Percentiles rank a stretch among this genome's conserved stretches.
phyloP scores from a whole-genome alignment of 2,888 invertebrate genomes.

The Leuctra nigra region DNA sequence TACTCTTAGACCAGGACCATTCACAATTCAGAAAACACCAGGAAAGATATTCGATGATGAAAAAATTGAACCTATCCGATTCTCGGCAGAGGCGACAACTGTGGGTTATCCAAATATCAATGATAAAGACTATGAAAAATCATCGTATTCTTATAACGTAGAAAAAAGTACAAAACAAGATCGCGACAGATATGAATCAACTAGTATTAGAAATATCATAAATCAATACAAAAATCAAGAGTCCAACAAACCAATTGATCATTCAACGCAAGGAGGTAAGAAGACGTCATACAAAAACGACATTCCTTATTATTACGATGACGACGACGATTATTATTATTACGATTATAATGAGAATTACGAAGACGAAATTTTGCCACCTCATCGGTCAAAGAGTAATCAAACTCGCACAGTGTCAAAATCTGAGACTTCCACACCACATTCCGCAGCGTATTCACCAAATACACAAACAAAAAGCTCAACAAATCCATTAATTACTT shows the following conservation, averaged over 20 bases:
- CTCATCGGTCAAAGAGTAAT: not conserved
- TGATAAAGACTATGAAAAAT: too few relatives aligned
- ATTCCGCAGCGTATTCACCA: not conserved
- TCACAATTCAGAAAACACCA: too few relatives aligned
- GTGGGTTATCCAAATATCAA: too few relatives aligned
- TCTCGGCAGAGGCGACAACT: too few relatives aligned
- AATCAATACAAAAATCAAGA: not conserved
- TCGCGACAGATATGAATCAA: too few relatives aligned
- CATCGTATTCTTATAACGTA: too few relatives aligned
- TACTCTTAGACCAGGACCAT: too few relatives aligned
- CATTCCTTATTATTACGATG: constrained; percentile 11
- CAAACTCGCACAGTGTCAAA: not conserved
- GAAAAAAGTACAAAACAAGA: too few relatives aligned
- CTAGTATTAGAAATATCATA: too few relatives aligned
- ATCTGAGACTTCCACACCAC: too few relatives aligned
- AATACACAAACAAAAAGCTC: not conserved
- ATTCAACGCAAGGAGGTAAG: not conserved
- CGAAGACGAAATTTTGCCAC: not conserved
- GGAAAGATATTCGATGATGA: not conserved
- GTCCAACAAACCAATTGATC: not conserved
- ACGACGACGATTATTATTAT: constrained; percentile 14
- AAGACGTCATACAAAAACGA: not conserved
- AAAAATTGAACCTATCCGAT: too few relatives aligned
- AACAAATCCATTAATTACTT: not conserved
- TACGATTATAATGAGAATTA: constrained; percentile 13